Percentiles rank a stretch among this genome's conserved stretches.
Evolutionary conservation across 2,888 invertebrate genomes (phyloP).

Genomic region (Leptura quadrifasciata): DNA sequence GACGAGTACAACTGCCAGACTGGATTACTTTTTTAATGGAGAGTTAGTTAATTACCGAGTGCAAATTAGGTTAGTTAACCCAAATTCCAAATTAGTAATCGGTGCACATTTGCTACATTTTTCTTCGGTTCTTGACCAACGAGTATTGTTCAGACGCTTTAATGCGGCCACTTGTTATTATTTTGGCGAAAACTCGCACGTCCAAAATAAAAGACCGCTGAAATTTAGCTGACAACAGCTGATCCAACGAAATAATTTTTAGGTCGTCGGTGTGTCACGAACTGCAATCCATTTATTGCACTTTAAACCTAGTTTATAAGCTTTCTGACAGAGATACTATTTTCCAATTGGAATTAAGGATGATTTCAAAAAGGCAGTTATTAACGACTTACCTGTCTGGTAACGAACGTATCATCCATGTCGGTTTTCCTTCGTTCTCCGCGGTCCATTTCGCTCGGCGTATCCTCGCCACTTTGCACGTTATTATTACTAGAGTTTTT

Average conservation of each 20-base stretch:
- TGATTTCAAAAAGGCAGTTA: constrained; percentile 38
- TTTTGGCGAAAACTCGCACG: constrained; percentile 31
- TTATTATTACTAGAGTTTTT: constrained; percentile 68
- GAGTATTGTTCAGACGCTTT: neutral
- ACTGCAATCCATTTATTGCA: neutral
- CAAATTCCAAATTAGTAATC: constrained; percentile 31
- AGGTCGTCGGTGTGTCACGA: neutral
- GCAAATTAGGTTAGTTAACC: constrained; percentile 43
- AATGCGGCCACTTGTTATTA: constrained; percentile 40
- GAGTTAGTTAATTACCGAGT: constrained; percentile 12
- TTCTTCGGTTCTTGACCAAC: constrained; percentile 7
- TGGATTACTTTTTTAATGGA: constrained; percentile 22
- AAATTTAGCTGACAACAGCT: constrained; percentile 42
- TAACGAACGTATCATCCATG: constrained; percentile 81
- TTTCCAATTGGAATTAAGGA: constrained; percentile 4
- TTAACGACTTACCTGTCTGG: constrained; percentile 78
- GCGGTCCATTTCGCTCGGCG: constrained; percentile 68
- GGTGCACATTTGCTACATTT: constrained; percentile 34
- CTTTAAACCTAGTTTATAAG: neutral
- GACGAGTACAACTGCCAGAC: neutral
- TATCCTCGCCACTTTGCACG: constrained; percentile 63
- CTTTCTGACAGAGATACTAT: neutral
- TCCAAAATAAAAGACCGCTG: constrained; percentile 36
- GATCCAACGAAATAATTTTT: constrained; percentile 34
- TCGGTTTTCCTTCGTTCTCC: constrained; percentile 74